Conservation (phyloP, 2,888 invertebrate genomes). For the Palloptera scutellata region DNA sequence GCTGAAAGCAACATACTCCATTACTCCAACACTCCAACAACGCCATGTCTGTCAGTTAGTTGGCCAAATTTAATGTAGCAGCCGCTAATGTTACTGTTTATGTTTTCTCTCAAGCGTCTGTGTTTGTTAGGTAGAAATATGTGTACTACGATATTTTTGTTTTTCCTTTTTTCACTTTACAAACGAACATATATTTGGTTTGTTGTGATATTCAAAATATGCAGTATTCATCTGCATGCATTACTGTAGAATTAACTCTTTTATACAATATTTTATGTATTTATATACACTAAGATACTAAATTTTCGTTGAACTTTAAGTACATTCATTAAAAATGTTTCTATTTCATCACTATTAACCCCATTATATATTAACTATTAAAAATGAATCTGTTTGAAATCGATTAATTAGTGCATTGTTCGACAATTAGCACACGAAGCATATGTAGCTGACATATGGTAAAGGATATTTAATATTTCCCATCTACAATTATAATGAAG, state of each 20-base stretch:
- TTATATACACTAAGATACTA: background rate
- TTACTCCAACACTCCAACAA: constrained; percentile 24
- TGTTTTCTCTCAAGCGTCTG: constrained; percentile 11
- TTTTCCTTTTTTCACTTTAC: no score
- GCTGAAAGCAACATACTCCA: constrained; percentile 35
- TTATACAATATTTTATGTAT: no score
- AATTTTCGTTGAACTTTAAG: background rate
- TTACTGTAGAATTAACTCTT: no score
- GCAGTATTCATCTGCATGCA: no score
- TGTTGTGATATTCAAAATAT: no score
- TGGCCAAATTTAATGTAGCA: constrained; percentile 46
- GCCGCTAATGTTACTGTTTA: constrained; percentile 32
- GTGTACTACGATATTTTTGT: background rate
- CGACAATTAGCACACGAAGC: no score
- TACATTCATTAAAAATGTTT: background rate
- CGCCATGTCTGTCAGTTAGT: constrained; percentile 39
- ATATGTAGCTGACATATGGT: no score
- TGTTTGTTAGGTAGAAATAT: background rate
- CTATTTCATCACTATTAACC: background rate
- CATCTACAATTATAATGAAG: no score
- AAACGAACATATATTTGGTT: no score
- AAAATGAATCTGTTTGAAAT: constrained; percentile 53
- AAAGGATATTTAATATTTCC: no score
- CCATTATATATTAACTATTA: constrained; percentile 51
- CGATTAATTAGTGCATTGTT: constrained; percentile 51